Evolutionary conservation across 2,888 invertebrate genomes (phyloP).

Genomic region (Hyles lineata): DNA sequence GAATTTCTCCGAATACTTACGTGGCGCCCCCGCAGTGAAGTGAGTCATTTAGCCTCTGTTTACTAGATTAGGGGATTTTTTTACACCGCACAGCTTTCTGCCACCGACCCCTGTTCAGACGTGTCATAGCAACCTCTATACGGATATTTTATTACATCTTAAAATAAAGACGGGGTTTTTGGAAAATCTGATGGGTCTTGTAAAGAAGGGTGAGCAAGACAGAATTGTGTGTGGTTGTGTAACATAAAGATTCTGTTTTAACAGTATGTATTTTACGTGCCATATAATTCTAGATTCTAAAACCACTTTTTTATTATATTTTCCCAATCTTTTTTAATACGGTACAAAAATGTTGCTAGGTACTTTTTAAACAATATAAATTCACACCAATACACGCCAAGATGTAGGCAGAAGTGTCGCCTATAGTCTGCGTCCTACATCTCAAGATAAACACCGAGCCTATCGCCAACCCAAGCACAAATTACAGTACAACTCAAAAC

Average conservation of each 20-base stretch:
- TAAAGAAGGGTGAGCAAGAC: slow-evolving; percentile 16
- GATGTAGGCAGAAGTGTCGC: too few relatives aligned
- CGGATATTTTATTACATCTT: slow-evolving; percentile 64
- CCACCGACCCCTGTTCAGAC: slow-evolving; percentile 60
- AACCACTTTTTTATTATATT: too few relatives aligned
- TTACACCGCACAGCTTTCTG: slow-evolving; percentile 77
- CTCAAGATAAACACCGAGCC: too few relatives aligned
- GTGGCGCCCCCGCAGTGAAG: slow-evolving; percentile 76
- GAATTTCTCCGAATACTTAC: slow-evolving; percentile 68
- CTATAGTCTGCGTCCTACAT: too few relatives aligned
- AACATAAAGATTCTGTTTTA: too few relatives aligned
- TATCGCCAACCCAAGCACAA: not conserved
- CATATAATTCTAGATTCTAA: too few relatives aligned
- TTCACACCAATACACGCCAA: not conserved
- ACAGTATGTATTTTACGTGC: too few relatives aligned
- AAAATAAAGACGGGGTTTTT: slow-evolving; percentile 64
- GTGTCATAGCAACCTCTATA: slow-evolving; percentile 67
- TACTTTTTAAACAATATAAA: not conserved
- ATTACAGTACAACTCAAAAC: not conserved
- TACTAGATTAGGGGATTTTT: slow-evolving; percentile 84
- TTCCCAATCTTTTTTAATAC: too few relatives aligned
- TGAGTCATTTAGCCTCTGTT: slow-evolving; percentile 84
- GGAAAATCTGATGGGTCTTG: slow-evolving; percentile 29
- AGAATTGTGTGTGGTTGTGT: not conserved
- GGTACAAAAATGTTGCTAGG: too few relatives aligned